These are phyloP conservation scores for Sarotherodon lohbergeri DNA, from an alignment of 2,113 vertebrate genomes.

Conservation along the genomic window DNA sequence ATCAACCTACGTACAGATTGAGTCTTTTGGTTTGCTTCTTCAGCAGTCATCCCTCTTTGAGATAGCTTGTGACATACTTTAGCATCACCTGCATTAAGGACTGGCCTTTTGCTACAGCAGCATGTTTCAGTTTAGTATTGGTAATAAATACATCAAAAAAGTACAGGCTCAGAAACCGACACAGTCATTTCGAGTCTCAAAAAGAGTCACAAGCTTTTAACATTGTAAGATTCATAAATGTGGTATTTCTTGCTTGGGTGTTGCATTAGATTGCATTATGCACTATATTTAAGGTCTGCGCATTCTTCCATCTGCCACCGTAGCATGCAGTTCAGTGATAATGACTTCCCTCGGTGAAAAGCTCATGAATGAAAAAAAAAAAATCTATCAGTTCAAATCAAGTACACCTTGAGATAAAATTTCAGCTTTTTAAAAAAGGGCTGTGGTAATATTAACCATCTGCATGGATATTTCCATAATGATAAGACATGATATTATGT, in stretches of 20 bases:
- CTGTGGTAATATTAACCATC: neutral
- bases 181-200: neutral
- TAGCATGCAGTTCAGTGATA: neutral
- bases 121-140: neutral
- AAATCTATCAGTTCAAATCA: neutral
- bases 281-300: neutral
- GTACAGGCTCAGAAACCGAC: neutral
- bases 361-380: neutral
- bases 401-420: neutral
- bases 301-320: neutral
- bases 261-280: neutral
- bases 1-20: neutral
- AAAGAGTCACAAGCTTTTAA: neutral
- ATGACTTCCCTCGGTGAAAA: neutral
- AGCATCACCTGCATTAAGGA: neutral
- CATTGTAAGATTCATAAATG: neutral
- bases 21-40: neutral
- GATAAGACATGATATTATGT: neutral
- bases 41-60: neutral
- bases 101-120: neutral
- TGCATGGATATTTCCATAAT: neutral
- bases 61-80: neutral
- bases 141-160: neutral
- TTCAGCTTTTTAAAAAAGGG: neutral
- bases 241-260: neutral